Base-by-base conservation (phyloP, 2,113 vertebrate species). In the Pygathrix nemaeus region DNA sequence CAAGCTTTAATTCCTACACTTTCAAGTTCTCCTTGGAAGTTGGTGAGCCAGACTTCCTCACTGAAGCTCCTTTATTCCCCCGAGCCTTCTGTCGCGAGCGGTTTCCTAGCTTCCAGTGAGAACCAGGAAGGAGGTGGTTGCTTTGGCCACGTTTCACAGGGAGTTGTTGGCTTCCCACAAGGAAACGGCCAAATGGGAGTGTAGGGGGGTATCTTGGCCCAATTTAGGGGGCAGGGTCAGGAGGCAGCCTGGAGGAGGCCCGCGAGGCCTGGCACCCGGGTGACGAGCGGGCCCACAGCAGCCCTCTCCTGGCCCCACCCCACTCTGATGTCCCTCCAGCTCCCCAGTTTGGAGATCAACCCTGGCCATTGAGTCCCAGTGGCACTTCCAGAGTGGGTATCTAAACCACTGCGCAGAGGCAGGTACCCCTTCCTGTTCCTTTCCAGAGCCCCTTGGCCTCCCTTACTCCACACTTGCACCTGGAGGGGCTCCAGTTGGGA, bases 331-430 rank as follows among this genome's bases (percentile, higher is more conserved):
- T 79, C 72, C 20, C 13, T 40, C 4, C 55, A 43, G 23, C 23
- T 78, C 25, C n/a, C n/a, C 14, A 1, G 12, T 57, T 45, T 23
- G 13, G 87, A 76, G 27, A 43, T 35, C 30, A 59, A 70, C 38
- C 30, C 27, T 40, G 35, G 48, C 70, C 8, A 2, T 43, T 2
- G 17, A 30, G 45, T 79, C 30, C 17, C 76, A 20, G 16, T 30
- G 30, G 30, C 17, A 35, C 30, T n/a, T 86, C 45, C 7, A 52
- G 64, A 12, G 4, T 10, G 45, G 45, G 64, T 5, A 0, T 68
- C 30, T 10, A 1, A 35, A 1, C n/a, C 12, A 27, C 43, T n/a
- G 45, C 6, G 12, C 17, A 5, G 1, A 11, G 8, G 59, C 12
- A 2, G 59, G 7, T 8, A 9, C 45, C 30, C 9, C 30, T 6